Evolutionary conservation across 2,797 vertebrate genomes (phyloP), one percentile per base, ranked within the genome.

Genomic region (Stomatorhinus walkeri): DNA sequence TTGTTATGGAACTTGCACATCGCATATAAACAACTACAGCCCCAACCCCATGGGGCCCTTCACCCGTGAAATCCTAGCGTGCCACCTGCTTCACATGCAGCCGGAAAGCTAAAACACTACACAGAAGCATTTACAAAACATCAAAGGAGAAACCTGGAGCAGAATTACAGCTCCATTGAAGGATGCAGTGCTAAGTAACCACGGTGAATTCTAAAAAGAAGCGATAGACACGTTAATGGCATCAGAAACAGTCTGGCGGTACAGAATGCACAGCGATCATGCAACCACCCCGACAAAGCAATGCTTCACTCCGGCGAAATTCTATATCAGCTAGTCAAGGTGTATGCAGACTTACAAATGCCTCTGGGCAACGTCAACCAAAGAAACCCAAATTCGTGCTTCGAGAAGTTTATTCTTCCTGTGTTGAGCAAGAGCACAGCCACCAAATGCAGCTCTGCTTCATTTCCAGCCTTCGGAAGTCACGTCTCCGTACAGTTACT

Each of bases 91-190:
- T 81, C 76, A 43, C 76, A 81, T 43, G 76, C 76, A 81, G 19
- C 76, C 76, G 76, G 40, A 16, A 81, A 81, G 40, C 40, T 43
- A 22, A 81, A 81, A 81, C 40, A 10, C 16, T 81, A 81, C 76
- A 81, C 40, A 81, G 40, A 81, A 81, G 68, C 68, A 28, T 72
- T 72, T 72, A 81, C 76, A 46, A 46, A 46, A 81, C 40, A 46
- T 43, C 76, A 81, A 81, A 81, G 40, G 76, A 81, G 76, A 81
- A 81, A 81, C 76, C 40, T n/a, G 40, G 40, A 81, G 40, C 76
- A n/a, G 19, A 46, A 81, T 81, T 81, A 81, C 40, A 81, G 76
- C 68, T 36, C 68, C 68, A 72, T 72, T 72, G 32, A 72, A 72
- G 32, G 32, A 40, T 72, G 68, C 1, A 16, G 76, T 19, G 40